phyloP scores from a whole-genome alignment of 2,888 invertebrate species.

The Brenthis ino region DNA sequence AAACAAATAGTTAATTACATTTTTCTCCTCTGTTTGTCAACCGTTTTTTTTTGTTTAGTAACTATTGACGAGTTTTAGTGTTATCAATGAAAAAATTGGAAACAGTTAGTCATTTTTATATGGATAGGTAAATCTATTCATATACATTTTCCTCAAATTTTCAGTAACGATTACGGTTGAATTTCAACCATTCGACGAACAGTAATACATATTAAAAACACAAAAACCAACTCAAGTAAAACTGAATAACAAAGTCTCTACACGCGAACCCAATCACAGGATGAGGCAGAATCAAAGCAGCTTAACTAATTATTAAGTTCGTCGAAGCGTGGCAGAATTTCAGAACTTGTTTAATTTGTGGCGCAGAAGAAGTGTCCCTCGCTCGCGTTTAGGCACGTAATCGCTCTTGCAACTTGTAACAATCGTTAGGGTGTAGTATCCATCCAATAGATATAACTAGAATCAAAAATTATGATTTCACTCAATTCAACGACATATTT shows the following conservation, averaged over 20 bases:
- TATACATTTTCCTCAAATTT: too few relatives aligned
- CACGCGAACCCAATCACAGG: constrained; percentile 29
- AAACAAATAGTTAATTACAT: too few relatives aligned
- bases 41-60: too few relatives aligned
- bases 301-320: constrained; percentile 75
- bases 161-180: too few relatives aligned
- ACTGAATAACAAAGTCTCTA: constrained; percentile 18
- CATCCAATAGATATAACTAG: constrained; percentile 30
- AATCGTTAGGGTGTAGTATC: constrained; percentile 44
- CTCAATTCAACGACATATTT: too few relatives aligned
- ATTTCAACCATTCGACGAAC: too few relatives aligned
- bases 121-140: too few relatives aligned
- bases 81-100: too few relatives aligned
- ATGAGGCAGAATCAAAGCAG: constrained; percentile 44
- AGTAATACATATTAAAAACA: too few relatives aligned
- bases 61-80: too few relatives aligned
- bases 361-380: constrained; percentile 59
- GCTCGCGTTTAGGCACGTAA: constrained; percentile 78
- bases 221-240: background rate
- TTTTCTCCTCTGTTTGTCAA: too few relatives aligned
- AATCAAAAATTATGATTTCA: constrained; percentile 11
- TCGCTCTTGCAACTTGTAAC: constrained; percentile 64
- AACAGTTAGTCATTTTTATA: too few relatives aligned
- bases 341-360: constrained; percentile 79
- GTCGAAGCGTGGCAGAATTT: constrained; percentile 52